Percentiles rank a stretch among this genome's conserved stretches.
Conservation (phyloP, 2,797 vertebrate species). For the Pipistrellus pygmaeus region DNA sequence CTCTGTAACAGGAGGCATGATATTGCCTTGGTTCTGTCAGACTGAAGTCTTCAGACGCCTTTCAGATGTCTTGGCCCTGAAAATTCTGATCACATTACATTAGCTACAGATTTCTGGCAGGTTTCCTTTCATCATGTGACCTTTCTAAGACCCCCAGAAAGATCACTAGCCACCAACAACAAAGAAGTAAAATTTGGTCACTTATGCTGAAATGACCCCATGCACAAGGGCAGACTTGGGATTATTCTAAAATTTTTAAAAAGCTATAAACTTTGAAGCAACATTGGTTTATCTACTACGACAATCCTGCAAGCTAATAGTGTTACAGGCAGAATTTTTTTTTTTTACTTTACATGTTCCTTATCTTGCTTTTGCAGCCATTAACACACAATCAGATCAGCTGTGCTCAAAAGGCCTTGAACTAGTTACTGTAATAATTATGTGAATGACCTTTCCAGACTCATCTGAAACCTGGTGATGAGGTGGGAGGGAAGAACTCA, state of each 20-base stretch:
- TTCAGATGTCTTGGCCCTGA: background rate
- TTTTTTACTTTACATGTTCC: slow-evolving; percentile 67
- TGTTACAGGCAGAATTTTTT: slow-evolving; percentile 42
- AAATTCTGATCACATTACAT: slow-evolving; percentile 34
- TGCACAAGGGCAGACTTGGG: background rate
- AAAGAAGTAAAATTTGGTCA: slow-evolving; percentile 58
- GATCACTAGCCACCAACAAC: slow-evolving; percentile 12
- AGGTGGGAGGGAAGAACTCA: slow-evolving; percentile 69
- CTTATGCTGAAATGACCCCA: slow-evolving; percentile 38
- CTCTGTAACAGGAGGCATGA: background rate
- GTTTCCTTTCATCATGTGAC: slow-evolving; percentile 58
- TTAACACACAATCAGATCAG: slow-evolving; percentile 84
- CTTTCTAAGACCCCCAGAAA: slow-evolving; percentile 27
- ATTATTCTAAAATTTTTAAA: slow-evolving; percentile 64
- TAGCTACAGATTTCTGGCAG: slow-evolving; percentile 20
- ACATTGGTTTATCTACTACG: slow-evolving; percentile 76
- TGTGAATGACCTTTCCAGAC: slow-evolving; percentile 85
- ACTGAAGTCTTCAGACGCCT: slow-evolving; percentile 15
- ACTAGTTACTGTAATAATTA: slow-evolving; percentile 85
- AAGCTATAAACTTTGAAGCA: slow-evolving; percentile 61
- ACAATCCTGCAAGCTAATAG: slow-evolving; percentile 71
- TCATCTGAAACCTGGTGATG: slow-evolving; percentile 79
- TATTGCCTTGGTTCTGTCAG: slow-evolving; percentile 6
- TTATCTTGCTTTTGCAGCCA: slow-evolving; percentile 86
- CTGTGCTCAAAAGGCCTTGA: slow-evolving; percentile 81